These are phyloP conservation scores for Chloromyia formosa DNA, from an alignment of 2,888 invertebrate genomes.

Conservation along the genomic window DNA sequence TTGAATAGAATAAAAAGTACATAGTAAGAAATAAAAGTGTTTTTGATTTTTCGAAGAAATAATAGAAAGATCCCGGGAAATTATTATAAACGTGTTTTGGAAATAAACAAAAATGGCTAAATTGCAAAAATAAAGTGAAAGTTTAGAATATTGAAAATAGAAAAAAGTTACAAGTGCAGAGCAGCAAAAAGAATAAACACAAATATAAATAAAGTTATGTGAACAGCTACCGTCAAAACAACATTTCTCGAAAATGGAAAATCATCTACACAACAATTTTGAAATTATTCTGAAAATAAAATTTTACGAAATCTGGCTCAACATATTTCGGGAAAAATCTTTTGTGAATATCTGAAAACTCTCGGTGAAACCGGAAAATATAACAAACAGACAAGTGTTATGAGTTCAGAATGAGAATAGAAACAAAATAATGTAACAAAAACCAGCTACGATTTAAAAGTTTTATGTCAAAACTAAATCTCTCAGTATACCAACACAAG, in stretches of 20 bases:
- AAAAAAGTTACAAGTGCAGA: too few relatives aligned
- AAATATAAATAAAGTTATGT: neutral
- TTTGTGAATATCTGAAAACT: conserved; percentile 27
- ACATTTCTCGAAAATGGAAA: conserved; percentile 23
- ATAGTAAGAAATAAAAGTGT: neutral
- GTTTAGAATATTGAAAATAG: neutral
- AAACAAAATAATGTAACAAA: conserved; percentile 9
- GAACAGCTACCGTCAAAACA: too few relatives aligned
- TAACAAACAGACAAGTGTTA: neutral
- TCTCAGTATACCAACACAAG: neutral
- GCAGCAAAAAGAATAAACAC: neutral
- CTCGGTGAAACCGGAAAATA: neutral
- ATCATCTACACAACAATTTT: neutral
- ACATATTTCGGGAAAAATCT: conserved; percentile 25
- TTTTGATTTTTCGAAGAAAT: neutral
- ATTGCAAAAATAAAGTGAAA: neutral
- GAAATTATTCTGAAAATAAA: conserved; percentile 26
- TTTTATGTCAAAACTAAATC: neutral
- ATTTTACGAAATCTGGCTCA: conserved; percentile 23
- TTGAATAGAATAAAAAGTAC: conserved; percentile 9
- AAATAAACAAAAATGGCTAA: neutral
- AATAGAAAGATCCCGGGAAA: neutral
- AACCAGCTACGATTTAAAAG: neutral
- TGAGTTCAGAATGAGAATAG: neutral
- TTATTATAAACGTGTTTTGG: too few relatives aligned